A percentile compares a stretch with the other conserved stretches of the same genome.
phyloP scores from a whole-genome alignment of 2,888 invertebrate genomes.

The Ornithoptera priamus region DNA sequence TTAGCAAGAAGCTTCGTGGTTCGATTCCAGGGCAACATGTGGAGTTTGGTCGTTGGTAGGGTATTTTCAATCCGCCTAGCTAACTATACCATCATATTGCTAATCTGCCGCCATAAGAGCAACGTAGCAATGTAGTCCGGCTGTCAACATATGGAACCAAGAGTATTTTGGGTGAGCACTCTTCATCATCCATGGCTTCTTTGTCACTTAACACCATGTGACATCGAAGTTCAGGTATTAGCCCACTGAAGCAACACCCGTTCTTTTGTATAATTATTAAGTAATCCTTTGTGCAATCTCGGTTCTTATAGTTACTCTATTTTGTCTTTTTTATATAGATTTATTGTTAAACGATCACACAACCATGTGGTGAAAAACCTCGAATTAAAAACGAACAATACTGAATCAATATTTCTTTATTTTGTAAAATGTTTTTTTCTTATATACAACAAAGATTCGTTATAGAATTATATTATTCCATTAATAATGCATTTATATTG shows the following conservation, averaged over 20 bases:
- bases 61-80: too few relatives aligned
- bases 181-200: too few relatives aligned
- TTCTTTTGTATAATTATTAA: constrained; percentile 12
- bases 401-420: constrained; percentile 10
- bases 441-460: constrained; percentile 28
- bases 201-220: too few relatives aligned
- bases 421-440: constrained; percentile 16
- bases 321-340: constrained; percentile 18
- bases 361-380: constrained; percentile 16
- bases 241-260: constrained; percentile 8
- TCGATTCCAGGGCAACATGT: too few relatives aligned
- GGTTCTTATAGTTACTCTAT: constrained; percentile 18
- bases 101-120: too few relatives aligned
- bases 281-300: constrained; percentile 27
- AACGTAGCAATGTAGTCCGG: too few relatives aligned
- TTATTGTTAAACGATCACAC: constrained; percentile 20
- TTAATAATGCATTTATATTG: constrained; percentile 55
- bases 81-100: too few relatives aligned
- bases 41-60: too few relatives aligned
- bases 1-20: too few relatives aligned
- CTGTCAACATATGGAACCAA: too few relatives aligned
- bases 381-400: constrained; percentile 22
- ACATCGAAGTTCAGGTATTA: background rate
- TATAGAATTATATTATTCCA: constrained; percentile 29
- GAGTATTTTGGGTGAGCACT: too few relatives aligned